Evolutionary conservation across 2,888 invertebrate genomes (phyloP).

Genomic region (Bhutanitis thaidina): DNA sequence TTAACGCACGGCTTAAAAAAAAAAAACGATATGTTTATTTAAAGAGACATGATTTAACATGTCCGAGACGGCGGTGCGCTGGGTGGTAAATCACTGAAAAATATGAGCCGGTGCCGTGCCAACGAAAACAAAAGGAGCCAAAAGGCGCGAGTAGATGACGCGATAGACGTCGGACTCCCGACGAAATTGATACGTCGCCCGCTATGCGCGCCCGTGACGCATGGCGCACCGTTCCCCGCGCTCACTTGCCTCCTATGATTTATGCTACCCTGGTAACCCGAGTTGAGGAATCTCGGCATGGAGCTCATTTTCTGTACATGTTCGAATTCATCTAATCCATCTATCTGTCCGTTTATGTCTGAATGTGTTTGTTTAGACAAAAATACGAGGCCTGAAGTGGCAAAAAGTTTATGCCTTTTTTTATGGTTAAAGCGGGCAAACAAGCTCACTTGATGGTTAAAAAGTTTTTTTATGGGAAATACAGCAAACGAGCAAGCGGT

Average conservation of each 20-base stretch:
- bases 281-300: background rate
- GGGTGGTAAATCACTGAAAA: conserved; percentile 19
- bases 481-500: no score
- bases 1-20: conserved; percentile 13
- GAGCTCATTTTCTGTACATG: no score
- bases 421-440: no score
- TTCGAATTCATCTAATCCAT: no score
- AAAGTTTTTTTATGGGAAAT: no score
- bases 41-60: conserved; percentile 20
- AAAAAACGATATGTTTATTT: conserved; percentile 21
- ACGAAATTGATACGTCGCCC: conserved; percentile 45
- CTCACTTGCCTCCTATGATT: conserved; percentile 34
- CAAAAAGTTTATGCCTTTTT: no score
- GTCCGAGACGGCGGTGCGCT: conserved; percentile 16
- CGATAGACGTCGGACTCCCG: conserved; percentile 26
- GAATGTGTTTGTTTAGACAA: no score
- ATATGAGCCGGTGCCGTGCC: conserved; percentile 20
- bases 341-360: no score
- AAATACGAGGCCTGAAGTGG: no score
- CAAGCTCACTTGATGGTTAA: no score
- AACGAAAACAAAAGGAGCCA: conserved; percentile 24
- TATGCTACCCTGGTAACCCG: conserved; percentile 20
- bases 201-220: conserved; percentile 31
- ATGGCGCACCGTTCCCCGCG: conserved; percentile 35
- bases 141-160: conserved; percentile 25